Percentiles rank a stretch among this genome's conserved stretches.
Evolutionary conservation across 1,140 invertebrate genomes (phyloP).

Genomic region (Cydia amplana): DNA sequence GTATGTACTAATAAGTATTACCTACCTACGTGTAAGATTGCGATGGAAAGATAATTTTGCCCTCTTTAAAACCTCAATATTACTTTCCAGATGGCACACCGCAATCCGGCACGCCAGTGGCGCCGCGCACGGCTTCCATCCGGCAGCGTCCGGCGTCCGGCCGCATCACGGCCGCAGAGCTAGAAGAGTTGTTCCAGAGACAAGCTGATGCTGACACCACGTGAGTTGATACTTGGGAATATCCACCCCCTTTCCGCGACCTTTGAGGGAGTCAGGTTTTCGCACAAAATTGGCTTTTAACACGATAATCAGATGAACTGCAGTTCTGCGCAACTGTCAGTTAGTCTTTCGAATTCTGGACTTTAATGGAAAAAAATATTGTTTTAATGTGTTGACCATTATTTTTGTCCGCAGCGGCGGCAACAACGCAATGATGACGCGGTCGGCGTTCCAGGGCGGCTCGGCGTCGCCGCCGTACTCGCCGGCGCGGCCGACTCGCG

Average conservation of each 20-base stretch:
- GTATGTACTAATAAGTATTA: no score
- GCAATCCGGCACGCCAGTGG: slow-evolving; percentile 81
- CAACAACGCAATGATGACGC: slow-evolving; percentile 84
- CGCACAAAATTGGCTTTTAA: no score
- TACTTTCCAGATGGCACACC: slow-evolving; percentile 46
- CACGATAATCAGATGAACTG: no score
- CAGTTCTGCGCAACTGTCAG: no score
- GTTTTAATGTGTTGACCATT: neutral
- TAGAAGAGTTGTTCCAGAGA: slow-evolving; percentile 93
- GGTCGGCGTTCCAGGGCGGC: slow-evolving; percentile 86
- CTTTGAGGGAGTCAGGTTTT: neutral
- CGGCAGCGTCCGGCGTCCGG: slow-evolving; percentile 91
- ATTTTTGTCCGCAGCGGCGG: slow-evolving; percentile 48
- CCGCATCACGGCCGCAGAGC: slow-evolving; percentile 92
- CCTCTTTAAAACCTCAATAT: no score
- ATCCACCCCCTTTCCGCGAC: no score
- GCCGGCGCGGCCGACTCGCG: slow-evolving; percentile 83
- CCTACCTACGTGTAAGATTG: no score
- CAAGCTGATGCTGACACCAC: slow-evolving; percentile 80
- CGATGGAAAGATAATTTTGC: no score
- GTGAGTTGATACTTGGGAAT: slow-evolving; percentile 46
- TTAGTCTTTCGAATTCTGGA: neutral
- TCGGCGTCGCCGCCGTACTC: slow-evolving; percentile 83
- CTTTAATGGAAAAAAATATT: no score
- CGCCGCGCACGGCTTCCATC: slow-evolving; percentile 92